Conservation (phyloP, 1,140 invertebrate species). For the Lineus longissimus region DNA sequence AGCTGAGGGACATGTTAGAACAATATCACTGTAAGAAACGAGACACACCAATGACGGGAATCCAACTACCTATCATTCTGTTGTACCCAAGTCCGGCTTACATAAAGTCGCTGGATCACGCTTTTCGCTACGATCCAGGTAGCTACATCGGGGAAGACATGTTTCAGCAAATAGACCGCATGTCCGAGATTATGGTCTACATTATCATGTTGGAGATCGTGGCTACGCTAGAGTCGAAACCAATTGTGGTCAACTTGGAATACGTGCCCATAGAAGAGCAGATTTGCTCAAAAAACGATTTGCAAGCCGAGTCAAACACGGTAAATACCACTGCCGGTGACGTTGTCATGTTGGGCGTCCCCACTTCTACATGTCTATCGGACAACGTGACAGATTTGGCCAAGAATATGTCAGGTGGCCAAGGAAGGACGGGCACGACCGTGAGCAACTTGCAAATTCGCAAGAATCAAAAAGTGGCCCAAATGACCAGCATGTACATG, state of each 20-base stretch:
- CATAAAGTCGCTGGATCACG: background rate
- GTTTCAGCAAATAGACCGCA: background rate
- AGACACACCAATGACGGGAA: background rate
- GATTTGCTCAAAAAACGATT: background rate
- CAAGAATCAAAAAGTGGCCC: background rate
- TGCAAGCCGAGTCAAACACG: background rate
- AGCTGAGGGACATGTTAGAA: background rate
- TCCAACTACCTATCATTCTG: background rate
- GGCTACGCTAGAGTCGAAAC: background rate
- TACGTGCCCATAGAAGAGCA: background rate
- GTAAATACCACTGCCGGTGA: background rate
- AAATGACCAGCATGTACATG: background rate
- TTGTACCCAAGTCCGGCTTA: background rate
- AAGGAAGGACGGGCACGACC: background rate
- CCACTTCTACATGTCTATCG: background rate
- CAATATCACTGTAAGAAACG: background rate
- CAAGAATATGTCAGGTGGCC: background rate
- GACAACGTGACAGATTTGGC: background rate
- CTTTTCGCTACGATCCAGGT: background rate
- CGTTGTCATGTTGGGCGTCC: background rate
- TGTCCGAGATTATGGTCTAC: background rate
- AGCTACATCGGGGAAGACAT: background rate
- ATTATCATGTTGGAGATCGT: background rate
- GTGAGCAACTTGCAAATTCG: background rate
- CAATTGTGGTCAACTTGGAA: background rate